Base-by-base conservation (phyloP, 1,140 invertebrate genomes). In the Bursaphelenchus mucronatus region DNA sequence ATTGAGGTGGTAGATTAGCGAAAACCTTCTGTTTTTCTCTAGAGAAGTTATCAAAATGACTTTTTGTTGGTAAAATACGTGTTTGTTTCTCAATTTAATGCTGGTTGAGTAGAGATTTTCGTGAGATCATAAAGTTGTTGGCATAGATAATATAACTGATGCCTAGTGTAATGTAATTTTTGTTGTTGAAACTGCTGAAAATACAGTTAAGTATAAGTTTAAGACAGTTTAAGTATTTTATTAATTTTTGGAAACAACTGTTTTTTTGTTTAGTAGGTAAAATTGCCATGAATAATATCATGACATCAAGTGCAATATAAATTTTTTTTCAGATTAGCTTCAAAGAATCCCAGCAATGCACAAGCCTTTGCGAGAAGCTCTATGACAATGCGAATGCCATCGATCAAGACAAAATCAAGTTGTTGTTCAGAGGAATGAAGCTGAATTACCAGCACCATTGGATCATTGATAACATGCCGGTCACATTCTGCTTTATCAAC, bases 401-500 rank as follows among this genome's bases (percentile, higher is more conserved):
- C 1, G 86, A 87, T 52, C 85, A 87, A 45, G 86, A 88, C 53
- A 89, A 88, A 69, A 83, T 97, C 59, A 88, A 88, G 61, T 86
- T 89, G 8, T 83, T 98, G 56, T 90, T 90, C 80, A 90, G 90
- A 83, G 94, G 91, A 67, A 96, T 97, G 84, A 88, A 88, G 70
- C 85, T 94, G n/a, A 96, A 96, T 83, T 98, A 98, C 84, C 90
- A 97, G 75, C 94, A 98, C 83, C 94, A 97, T 83, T 98, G 94
- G 93, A 86, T 87, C 52, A 72, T 87, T 66, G 89, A 98, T 83
- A 98, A 98, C 79, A 96, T 98, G 93, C 95, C 87, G 0, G 82
- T 87, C 9, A 87, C 94, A 0, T 97, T 91, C 89, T 98, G 94
- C 82, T 97, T 94, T 82, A 76, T 70, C 15, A 80, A 80, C 83